A percentile compares a stretch with the other conserved stretches of the same genome.
Conservation (phyloP, 2,888 invertebrate species). For the Agrenia bidenticulata region DNA sequence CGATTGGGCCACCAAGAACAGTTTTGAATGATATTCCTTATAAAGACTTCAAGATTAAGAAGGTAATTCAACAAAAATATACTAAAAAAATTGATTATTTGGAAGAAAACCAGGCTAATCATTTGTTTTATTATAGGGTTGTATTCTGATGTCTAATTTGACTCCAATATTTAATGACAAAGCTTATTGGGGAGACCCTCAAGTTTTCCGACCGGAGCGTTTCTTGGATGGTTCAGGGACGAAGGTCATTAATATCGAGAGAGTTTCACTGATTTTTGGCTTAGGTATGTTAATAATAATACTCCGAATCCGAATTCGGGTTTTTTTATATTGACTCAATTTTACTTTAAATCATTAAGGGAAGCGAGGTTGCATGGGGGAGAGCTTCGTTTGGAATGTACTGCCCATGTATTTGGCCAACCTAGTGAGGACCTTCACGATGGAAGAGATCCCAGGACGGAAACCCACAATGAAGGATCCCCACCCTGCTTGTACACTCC, state of each 20-base stretch:
- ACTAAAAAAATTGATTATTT: no score
- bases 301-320: neutral
- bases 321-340: neutral
- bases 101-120: neutral
- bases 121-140: neutral
- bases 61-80: no score
- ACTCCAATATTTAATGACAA: neutral
- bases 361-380: constrained; percentile 8
- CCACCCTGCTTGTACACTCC: neutral
- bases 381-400: constrained; percentile 7
- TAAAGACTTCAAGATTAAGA: neutral
- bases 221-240: constrained; percentile 8
- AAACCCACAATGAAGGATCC: neutral
- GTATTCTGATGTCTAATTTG: neutral
- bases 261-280: constrained; percentile 1
- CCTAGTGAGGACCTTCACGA: neutral
- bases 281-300: neutral
- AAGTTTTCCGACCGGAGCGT: constrained; percentile 10
- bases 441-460: constrained; percentile 1
- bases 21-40: neutral
- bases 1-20: neutral
- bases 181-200: constrained; percentile 5
- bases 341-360: neutral
- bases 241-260: neutral
- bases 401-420: constrained; percentile 1